phyloP scores from a whole-genome alignment of 1,140 invertebrate species.

The Eupristina koningsbergeri region DNA sequence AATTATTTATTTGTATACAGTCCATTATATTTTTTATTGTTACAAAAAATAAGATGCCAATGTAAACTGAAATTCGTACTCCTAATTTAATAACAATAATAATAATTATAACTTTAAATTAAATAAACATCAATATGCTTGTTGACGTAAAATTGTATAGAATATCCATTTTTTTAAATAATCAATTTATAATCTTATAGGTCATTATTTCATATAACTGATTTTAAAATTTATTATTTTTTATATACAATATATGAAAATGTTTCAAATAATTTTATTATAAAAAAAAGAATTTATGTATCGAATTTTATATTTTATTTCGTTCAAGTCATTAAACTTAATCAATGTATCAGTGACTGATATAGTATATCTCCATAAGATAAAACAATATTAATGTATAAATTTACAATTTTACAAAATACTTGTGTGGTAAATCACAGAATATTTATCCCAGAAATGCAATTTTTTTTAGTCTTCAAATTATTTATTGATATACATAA shows the following conservation, averaged over 20 bases:
- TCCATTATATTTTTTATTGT: too few species aligned
- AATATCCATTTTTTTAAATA: too few species aligned
- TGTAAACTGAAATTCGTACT: too few species aligned
- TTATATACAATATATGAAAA: not conserved
- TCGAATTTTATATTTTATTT: not conserved
- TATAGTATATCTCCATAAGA: not conserved
- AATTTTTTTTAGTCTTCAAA: slow-evolving; percentile 15
- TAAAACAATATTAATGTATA: slow-evolving; percentile 2
- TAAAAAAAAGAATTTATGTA: not conserved
- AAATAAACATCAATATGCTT: too few species aligned
- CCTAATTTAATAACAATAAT: too few species aligned
- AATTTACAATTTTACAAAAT: slow-evolving; percentile 2
- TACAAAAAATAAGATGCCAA: too few species aligned
- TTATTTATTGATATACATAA: not conserved
- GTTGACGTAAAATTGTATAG: too few species aligned
- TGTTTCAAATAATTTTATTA: not conserved
- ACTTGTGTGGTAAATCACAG: not conserved
- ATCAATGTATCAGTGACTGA: not conserved
- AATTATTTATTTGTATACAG: too few species aligned
- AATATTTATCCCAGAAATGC: slow-evolving; percentile 8
- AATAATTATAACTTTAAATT: too few species aligned
- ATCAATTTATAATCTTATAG: too few species aligned
- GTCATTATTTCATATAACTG: too few species aligned
- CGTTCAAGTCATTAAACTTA: not conserved
- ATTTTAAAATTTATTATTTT: not conserved